These are phyloP conservation scores for Acrobasis consociella DNA, from an alignment of 2,888 invertebrate species.

Conservation along the genomic window DNA sequence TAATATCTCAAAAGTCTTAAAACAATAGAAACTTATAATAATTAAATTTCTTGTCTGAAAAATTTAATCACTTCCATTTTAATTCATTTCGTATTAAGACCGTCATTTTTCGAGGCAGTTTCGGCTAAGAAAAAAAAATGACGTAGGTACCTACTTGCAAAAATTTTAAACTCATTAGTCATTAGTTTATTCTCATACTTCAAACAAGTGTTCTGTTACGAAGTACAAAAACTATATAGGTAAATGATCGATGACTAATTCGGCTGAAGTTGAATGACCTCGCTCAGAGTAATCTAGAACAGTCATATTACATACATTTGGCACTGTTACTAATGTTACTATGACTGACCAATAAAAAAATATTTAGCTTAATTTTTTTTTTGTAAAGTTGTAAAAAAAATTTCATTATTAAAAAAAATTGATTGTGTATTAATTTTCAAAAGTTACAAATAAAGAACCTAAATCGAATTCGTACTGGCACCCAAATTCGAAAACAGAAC, in stretches of 20 bases:
- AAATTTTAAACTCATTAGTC: neutral
- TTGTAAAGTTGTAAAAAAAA: neutral
- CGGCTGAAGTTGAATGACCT: constrained; percentile 16
- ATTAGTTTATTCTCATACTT: neutral
- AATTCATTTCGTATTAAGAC: too few relatives aligned
- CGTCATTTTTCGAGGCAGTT: too few relatives aligned
- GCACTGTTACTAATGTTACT: constrained; percentile 6
- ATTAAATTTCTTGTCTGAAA: too few relatives aligned
- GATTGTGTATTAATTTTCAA: neutral
- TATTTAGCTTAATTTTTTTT: neutral
- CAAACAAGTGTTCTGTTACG: neutral
- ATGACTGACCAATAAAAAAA: constrained; percentile 8
- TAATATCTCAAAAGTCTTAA: too few relatives aligned
- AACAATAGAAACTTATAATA: too few relatives aligned
- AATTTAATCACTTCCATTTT: too few relatives aligned
- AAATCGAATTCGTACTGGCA: neutral
- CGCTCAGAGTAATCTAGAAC: neutral
- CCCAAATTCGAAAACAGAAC: constrained; percentile 6
- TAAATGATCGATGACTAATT: constrained; percentile 17
- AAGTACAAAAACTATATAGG: neutral
- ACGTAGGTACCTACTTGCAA: too few relatives aligned
- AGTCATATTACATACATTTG: constrained; percentile 9
- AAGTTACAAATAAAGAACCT: neutral
- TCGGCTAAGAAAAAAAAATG: too few relatives aligned
- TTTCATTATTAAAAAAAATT: neutral